Evolutionary conservation across 2,888 invertebrate species (phyloP).

Genomic region (Branchellion lobata): DNA sequence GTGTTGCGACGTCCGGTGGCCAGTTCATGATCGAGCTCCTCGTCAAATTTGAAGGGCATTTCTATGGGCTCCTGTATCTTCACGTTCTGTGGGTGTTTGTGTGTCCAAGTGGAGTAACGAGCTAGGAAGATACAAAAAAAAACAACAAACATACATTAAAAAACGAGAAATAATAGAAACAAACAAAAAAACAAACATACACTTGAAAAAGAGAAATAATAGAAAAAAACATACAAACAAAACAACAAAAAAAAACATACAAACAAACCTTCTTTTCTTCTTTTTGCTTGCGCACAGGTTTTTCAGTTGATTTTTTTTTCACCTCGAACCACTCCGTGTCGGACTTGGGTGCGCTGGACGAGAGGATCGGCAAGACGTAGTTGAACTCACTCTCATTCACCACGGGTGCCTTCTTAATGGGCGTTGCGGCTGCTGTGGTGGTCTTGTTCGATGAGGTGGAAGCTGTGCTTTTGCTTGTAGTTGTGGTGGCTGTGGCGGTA

Average conservation of each 20-base stretch:
- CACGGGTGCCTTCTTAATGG: background rate
- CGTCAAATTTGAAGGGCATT: slow-evolving; percentile 93
- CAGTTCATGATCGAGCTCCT: slow-evolving; percentile 74
- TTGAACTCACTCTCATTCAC: slow-evolving; percentile 32
- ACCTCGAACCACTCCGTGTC: slow-evolving; percentile 70
- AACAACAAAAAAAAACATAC: too few species aligned
- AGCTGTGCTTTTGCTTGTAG: background rate
- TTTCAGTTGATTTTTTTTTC: slow-evolving; percentile 49
- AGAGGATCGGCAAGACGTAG: slow-evolving; percentile 52
- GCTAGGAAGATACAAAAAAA: too few species aligned
- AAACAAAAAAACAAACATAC: too few species aligned
- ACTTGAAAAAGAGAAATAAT: too few species aligned
- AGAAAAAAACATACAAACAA: too few species aligned
- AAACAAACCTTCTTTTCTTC: slow-evolving; percentile 23
- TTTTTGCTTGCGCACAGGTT: slow-evolving; percentile 1
- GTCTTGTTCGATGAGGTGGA: background rate
- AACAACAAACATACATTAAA: too few species aligned
- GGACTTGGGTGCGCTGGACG: slow-evolving; percentile 59
- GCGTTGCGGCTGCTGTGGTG: background rate
- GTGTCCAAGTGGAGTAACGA: too few species aligned
- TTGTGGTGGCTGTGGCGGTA: too few species aligned
- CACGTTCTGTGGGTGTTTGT: background rate
- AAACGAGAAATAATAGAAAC: too few species aligned
- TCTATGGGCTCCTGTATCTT: slow-evolving; percentile 71
- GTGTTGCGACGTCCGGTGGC: slow-evolving; percentile 59